Conservation (phyloP, 1,140 invertebrate genomes). For the Helicorthomorpha holstii region DNA sequence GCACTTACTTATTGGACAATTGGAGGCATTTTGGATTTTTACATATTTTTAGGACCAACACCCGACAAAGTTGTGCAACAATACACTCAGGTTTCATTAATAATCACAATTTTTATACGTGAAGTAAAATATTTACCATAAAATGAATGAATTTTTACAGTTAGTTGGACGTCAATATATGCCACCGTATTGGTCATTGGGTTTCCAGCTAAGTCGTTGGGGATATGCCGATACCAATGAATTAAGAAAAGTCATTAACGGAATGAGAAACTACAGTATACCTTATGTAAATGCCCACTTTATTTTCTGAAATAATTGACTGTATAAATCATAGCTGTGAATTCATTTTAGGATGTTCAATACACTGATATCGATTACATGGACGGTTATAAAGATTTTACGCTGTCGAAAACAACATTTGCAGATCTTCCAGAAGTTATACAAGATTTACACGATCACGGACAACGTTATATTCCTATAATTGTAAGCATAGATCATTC, state of each 20-base stretch:
- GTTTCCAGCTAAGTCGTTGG: slow-evolving; percentile 28
- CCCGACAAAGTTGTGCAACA: slow-evolving; percentile 31
- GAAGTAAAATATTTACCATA: neutral
- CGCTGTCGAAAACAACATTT: neutral
- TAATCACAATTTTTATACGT: neutral
- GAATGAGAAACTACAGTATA: neutral
- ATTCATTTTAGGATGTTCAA: neutral
- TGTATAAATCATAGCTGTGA: neutral
- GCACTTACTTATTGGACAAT: slow-evolving; percentile 23
- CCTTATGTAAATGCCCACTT: neutral
- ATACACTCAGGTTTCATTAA: slow-evolving; percentile 20
- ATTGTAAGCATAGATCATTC: neutral
- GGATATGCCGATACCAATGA: neutral
- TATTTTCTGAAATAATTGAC: neutral
- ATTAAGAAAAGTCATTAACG: neutral
- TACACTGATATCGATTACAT: neutral
- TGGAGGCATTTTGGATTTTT: slow-evolving; percentile 26
- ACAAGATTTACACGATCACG: neutral
- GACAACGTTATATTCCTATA: neutral
- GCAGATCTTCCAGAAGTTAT: neutral
- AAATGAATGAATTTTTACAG: slow-evolving; percentile 1
- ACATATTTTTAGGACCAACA: slow-evolving; percentile 22
- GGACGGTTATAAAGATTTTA: neutral
- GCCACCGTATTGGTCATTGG: slow-evolving; percentile 31
- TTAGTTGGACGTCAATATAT: slow-evolving; percentile 22